Base-by-base conservation (phyloP, 2,888 invertebrate species). In the Philereme vetulata region DNA sequence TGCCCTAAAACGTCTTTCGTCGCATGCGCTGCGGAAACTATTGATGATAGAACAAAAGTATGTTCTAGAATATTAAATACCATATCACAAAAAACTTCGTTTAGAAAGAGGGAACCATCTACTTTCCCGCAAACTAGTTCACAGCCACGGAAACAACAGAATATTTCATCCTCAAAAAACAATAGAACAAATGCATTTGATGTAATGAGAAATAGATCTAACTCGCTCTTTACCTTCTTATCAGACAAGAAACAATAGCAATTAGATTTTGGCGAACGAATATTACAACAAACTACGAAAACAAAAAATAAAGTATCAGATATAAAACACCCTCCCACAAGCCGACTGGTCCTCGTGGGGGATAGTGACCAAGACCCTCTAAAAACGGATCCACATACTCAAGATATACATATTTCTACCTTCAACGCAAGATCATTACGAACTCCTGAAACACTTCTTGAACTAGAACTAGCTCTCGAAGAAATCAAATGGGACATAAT, bases 281-380 rank as follows among this genome's bases (percentile, higher is more conserved):
- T 1, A 2, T 2, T 21, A 21, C 21, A 21, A 21, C 49, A 21
- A 21, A 49, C 11, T 50, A 21, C 38, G 38, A 21, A 49, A 38
- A 49, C 3, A 49, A 21, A 50, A 56, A 36, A 21, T 9, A 38
- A 10, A 36, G 35, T 11, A 67, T 63, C 21, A 51, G 36, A n/a
- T 62, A 60, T 38, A 63, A 56, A 56, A 35, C 56, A 61, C 40
- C n/a, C 64, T 64, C 67, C 66, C 69, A 67, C 67, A 71, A 67
- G 58, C 66, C 65, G 66, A 66, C 60, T 68, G 70, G 70, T 71
- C 66, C 50, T 64, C 66, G 68, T 66, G 67, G 70, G 66, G 63
- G 64, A 62, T 36, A 54, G 21, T 45, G 56, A 69, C 66, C 64
- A 67, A 46, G 60, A 68, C 60, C 72, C 51, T 51, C 42, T 38